phyloP scores from a whole-genome alignment of 2,113 vertebrate species.

The Centropus bengalensis region DNA sequence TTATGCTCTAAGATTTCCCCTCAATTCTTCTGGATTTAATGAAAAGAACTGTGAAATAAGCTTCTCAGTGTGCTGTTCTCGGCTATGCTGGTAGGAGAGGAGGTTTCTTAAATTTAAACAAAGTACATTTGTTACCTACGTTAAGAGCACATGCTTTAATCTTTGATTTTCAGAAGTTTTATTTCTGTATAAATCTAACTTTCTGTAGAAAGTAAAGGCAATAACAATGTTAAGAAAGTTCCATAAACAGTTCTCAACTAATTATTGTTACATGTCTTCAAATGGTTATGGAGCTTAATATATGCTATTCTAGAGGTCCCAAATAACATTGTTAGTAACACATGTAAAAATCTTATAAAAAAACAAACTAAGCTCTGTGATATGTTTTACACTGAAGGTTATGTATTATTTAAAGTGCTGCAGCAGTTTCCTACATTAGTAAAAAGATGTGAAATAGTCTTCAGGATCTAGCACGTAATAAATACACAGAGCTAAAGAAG shows the following conservation, averaged over 20 bases:
- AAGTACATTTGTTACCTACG: neutral
- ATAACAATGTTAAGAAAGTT: neutral
- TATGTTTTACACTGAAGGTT: neutral
- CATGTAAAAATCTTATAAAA: neutral
- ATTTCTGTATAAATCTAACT: neutral
- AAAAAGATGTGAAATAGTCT: neutral
- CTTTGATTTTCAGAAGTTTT: neutral
- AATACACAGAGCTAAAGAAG: neutral
- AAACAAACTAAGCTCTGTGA: neutral
- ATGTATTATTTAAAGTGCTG: neutral
- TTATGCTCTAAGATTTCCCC: neutral
- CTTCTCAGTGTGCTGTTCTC: neutral
- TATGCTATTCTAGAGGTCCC: neutral
- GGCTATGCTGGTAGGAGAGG: neutral
- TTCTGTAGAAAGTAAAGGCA: neutral
- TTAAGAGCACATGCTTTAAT: no score
- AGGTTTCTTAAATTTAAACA: neutral
- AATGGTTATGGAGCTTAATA: neutral
- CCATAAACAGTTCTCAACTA: neutral
- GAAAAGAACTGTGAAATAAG: neutral
- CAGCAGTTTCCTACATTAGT: neutral
- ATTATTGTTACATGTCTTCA: neutral
- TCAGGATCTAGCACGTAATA: neutral
- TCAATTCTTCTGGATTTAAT: neutral
- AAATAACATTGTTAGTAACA: neutral